A percentile compares a stretch with the other conserved stretches of the same genome.
These are phyloP conservation scores for Sceliomorpha sp. DNA, from an alignment of 2,888 invertebrate genomes.

Conservation along the genomic window DNA sequence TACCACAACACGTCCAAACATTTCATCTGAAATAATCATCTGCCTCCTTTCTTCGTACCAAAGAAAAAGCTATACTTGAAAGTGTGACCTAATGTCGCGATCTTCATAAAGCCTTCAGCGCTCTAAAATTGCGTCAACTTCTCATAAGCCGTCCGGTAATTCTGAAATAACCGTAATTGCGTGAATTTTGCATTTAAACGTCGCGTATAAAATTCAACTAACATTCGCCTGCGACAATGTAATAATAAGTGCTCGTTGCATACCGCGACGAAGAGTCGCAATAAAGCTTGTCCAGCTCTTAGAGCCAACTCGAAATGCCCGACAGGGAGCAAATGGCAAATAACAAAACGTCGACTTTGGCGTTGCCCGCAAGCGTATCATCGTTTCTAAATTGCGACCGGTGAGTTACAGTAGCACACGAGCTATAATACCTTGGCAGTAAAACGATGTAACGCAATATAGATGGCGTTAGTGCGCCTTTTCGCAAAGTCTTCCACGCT, in stretches of 20 bases:
- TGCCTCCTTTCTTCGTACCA: too few relatives aligned
- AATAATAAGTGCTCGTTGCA: constrained; percentile 24
- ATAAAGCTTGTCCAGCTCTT: constrained; percentile 37
- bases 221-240: constrained; percentile 10
- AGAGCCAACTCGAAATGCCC: constrained; percentile 35
- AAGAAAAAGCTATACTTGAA: too few relatives aligned
- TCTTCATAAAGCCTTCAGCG: too few relatives aligned
- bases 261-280: constrained; percentile 19
- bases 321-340: constrained; percentile 43
- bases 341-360: constrained; percentile 26
- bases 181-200: constrained; percentile 3
- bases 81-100: too few relatives aligned
- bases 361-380: constrained; percentile 38
- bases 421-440: constrained; percentile 15
- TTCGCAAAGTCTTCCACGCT: too few relatives aligned
- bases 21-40: too few relatives aligned
- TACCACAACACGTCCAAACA: too few relatives aligned
- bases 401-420: constrained; percentile 37
- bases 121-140: too few relatives aligned
- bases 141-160: too few relatives aligned
- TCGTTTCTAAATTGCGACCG: constrained; percentile 37
- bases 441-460: constrained; percentile 20
- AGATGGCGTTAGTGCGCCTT: too few relatives aligned
- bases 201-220: too few relatives aligned
- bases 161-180: constrained; percentile 15